Base-by-base conservation (phyloP, 2,888 invertebrate genomes). In the Linnaemya vulpina region DNA sequence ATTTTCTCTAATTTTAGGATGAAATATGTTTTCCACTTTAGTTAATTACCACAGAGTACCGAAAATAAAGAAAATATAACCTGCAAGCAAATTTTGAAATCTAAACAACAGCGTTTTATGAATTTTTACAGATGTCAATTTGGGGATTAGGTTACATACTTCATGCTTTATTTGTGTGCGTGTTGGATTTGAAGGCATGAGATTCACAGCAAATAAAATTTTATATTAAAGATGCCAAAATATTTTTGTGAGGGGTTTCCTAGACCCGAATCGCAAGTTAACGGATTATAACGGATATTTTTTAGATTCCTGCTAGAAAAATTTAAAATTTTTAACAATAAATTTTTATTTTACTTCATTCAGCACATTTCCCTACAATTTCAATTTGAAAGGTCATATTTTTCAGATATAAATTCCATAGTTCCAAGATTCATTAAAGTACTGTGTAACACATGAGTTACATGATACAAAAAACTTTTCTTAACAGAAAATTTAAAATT, bases 1-100 rank as follows among this genome's bases (percentile, higher is more conserved):
- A 81, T 81, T 74, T 85, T 40, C 78, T 38, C 75, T 78, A 85
- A 81, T 85, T 85, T 55, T 65, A 20, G 84, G 84, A 85, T 85
- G 58, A 81, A 87, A 87, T 83, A 87, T 87, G 85, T 78, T 87
- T 63, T 80, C 78, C 86, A 86, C 84, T 87, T 84, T 82, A 81
- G 84, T 87, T 87, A 87, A 87, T 87, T 87, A 86, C 82, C 68
- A 58, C 49, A 15, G 15, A 60, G 51, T 9, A 43, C 58, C 46
- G 63, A 55, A 43, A 55, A 51, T 30, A 11, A 74, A 58, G n/a
- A n/a, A 74, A 40, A 63, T 13, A 11, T 63, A 15, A 38, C 13
- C 10, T 1, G 35, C 46, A 22, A 55, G 15, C 13, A 40, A 70
- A 77, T 17, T 0, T 53, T 40, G n/a, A 10, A 8, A 3, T 40